Conservation (phyloP, 2,113 vertebrate species). For the Crotalus viridis region DNA sequence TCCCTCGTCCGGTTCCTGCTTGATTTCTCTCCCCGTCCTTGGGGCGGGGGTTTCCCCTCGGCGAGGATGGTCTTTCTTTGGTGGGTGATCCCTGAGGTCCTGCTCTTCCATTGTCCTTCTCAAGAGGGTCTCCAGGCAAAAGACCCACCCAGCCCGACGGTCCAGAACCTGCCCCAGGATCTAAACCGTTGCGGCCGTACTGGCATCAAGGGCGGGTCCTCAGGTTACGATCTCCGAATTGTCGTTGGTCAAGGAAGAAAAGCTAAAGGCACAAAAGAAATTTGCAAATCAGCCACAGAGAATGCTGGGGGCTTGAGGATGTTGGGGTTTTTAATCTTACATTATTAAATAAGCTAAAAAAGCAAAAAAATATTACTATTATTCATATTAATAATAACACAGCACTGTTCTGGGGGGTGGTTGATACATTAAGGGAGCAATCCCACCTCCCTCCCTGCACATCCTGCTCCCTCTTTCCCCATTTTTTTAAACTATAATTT, state of each 20-base stretch:
- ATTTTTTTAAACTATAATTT: neutral
- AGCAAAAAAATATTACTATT: neutral
- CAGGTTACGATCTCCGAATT: neutral
- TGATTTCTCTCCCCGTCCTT: neutral
- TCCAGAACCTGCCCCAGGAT: neutral
- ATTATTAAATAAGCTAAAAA: neutral
- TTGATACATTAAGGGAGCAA: too few species aligned
- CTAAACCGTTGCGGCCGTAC: neutral
- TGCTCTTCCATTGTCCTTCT: neutral
- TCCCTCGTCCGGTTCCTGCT: neutral
- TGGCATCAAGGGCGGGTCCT: neutral
- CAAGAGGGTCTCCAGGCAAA: neutral
- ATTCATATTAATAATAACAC: too few species aligned
- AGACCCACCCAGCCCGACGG: neutral
- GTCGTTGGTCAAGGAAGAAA: neutral
- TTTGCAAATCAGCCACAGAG: neutral
- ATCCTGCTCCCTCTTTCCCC: too few species aligned
- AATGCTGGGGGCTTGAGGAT: neutral
- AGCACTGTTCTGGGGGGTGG: too few species aligned
- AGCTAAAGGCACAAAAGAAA: neutral
- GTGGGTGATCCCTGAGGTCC: too few species aligned
- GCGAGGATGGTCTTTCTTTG: too few species aligned
- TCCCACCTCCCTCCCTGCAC: too few species aligned
- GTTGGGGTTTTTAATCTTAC: neutral
- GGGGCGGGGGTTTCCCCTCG: neutral